phyloP scores from a whole-genome alignment of 2,797 vertebrate species.

The Pipistrellus pygmaeus region DNA sequence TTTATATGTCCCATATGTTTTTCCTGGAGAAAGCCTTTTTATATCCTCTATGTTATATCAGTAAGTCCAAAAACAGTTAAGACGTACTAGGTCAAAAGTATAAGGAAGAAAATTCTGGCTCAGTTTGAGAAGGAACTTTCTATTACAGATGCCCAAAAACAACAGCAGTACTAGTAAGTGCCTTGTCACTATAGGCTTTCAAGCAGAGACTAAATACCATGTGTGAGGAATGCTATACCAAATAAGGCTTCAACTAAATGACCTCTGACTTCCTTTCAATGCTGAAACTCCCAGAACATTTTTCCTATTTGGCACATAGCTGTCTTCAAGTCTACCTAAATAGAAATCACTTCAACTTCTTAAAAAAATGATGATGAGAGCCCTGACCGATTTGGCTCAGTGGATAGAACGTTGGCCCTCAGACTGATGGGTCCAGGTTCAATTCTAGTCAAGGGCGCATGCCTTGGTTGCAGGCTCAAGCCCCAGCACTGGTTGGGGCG shows the following conservation, averaged over 20 bases:
- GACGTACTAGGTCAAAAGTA: not conserved
- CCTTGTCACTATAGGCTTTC: constrained; percentile 9
- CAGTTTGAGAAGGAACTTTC: constrained; percentile 55
- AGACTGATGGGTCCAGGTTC: too few relatives aligned
- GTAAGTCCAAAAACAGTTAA: not conserved
- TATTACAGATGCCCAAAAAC: not conserved
- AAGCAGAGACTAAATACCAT: constrained; percentile 13
- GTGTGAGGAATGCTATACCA: not conserved
- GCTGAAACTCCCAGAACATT: constrained; percentile 38
- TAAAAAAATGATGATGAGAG: not conserved
- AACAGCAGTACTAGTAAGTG: not conserved
- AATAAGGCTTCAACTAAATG: constrained; percentile 36
- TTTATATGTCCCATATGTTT: not conserved
- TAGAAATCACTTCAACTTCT: not conserved
- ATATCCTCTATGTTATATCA: not conserved
- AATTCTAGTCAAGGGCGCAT: too few relatives aligned
- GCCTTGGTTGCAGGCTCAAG: too few relatives aligned
- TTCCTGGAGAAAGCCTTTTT: constrained; percentile 13
- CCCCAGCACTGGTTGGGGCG: too few relatives aligned
- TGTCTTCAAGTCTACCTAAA: constrained; percentile 50
- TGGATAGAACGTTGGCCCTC: too few relatives aligned
- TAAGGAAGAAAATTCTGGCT: constrained; percentile 38
- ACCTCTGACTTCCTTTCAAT: constrained; percentile 51
- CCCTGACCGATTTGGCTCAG: too few relatives aligned
- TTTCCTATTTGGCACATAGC: constrained; percentile 17